Evolutionary conservation across 2,113 vertebrate species (phyloP).

Genomic region (Plecturocebus donacophilus): DNA sequence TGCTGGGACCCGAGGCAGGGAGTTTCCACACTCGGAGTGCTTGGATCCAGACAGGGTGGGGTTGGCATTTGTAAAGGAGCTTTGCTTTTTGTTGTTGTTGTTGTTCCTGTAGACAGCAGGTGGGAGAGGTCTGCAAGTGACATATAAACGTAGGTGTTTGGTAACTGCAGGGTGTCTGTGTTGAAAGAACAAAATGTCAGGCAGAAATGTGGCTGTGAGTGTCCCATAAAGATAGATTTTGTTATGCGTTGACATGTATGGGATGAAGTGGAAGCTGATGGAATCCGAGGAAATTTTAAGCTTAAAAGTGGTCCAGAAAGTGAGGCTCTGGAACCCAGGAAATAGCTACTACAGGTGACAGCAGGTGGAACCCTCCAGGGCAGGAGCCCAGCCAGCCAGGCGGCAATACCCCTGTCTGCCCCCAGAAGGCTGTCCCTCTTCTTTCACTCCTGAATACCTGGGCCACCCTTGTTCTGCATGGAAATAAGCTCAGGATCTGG

Average conservation of each 20-base stretch:
- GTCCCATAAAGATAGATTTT: neutral
- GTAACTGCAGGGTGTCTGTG: neutral
- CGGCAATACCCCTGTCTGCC: fast-evolving
- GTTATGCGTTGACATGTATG: neutral
- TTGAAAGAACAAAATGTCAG: slow-evolving; percentile 26
- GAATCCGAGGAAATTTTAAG: neutral
- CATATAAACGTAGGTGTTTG: slow-evolving; percentile 18
- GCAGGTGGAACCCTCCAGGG: slow-evolving; percentile 53
- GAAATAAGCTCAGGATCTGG: neutral
- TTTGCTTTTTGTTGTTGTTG: neutral
- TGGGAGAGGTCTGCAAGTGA: slow-evolving; percentile 37
- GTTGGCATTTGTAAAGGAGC: slow-evolving; percentile 27
- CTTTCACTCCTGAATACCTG: neutral
- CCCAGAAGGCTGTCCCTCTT: neutral
- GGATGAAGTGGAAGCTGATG: neutral
- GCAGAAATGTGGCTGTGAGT: slow-evolving; percentile 20
- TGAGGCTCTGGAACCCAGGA: neutral
- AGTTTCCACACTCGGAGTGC: neutral
- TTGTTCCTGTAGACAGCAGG: slow-evolving; percentile 24
- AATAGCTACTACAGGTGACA: slow-evolving; percentile 23
- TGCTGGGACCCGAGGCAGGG: neutral
- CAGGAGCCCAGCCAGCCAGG: neutral
- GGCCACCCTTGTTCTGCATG: neutral
- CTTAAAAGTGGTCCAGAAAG: neutral
- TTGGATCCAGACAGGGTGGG: slow-evolving; percentile 11